A percentile compares a stretch with the other conserved stretches of the same genome.
phyloP scores from a whole-genome alignment of 2,888 invertebrate genomes.

The Nymphalis c-album region DNA sequence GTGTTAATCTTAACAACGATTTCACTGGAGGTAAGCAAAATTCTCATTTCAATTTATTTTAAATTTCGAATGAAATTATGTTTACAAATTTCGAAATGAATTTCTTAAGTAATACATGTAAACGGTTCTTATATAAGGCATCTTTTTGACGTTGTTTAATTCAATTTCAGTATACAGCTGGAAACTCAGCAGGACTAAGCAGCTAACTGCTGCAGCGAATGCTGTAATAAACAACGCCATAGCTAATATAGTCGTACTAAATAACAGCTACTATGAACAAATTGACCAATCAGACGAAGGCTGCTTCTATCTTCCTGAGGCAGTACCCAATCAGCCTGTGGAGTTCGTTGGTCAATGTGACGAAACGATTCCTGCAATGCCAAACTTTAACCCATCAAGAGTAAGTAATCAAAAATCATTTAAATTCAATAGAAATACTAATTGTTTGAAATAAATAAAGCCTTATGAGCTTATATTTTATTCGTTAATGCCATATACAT shows the following conservation, averaged over 20 bases:
- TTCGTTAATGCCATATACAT: no score
- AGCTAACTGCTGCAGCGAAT: slow-evolving; percentile 44
- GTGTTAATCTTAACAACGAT: slow-evolving; percentile 66
- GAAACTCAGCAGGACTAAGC: slow-evolving; percentile 62
- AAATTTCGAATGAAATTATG: not conserved
- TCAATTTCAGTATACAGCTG: slow-evolving; percentile 64
- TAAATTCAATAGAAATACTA: no score
- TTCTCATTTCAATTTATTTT: not conserved
- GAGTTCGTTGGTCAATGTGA: slow-evolving; percentile 63
- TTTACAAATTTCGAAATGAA: not conserved
- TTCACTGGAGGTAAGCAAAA: slow-evolving; percentile 54
- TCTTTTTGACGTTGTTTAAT: not conserved
- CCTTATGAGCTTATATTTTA: no score
- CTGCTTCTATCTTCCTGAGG: slow-evolving; percentile 63
- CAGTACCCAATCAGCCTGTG: slow-evolving; percentile 55
- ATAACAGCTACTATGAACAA: slow-evolving; percentile 55
- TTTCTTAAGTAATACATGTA: not conserved
- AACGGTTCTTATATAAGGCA: not conserved
- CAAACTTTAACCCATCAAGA: slow-evolving; percentile 51
- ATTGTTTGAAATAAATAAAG: no score
- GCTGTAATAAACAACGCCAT: slow-evolving; percentile 51
- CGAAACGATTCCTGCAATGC: slow-evolving; percentile 50
- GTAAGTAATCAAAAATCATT: slow-evolving; percentile 47
- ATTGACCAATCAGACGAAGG: slow-evolving; percentile 53
- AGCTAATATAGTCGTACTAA: slow-evolving; percentile 49